phyloP scores from a whole-genome alignment of 2,113 vertebrate genomes.

The Conger conger region DNA sequence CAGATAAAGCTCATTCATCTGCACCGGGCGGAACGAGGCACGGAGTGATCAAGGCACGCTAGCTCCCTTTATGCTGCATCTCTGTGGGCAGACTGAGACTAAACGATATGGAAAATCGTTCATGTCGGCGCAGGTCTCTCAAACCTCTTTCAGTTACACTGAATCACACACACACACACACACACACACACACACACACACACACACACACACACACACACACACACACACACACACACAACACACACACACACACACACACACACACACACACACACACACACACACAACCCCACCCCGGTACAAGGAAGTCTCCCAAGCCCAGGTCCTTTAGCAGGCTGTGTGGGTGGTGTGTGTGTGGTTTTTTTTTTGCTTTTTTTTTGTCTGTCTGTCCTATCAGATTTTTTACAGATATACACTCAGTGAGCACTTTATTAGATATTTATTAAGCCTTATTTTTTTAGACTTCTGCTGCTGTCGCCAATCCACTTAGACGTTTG shows the following conservation, averaged over 20 bases:
- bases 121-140: conserved; percentile 49
- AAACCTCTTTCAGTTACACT: conserved; percentile 11
- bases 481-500: no score
- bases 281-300: not conserved
- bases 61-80: conserved; percentile 44
- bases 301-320: not conserved
- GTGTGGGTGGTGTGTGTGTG: not conserved
- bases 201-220: not conserved
- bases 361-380: not conserved
- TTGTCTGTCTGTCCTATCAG: not conserved
- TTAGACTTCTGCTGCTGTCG: no score
- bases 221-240: not conserved
- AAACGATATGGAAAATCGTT: conserved; percentile 48
- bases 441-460: no score
- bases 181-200: not conserved
- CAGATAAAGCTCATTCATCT: conserved; percentile 55
- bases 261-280: not conserved
- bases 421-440: no score
- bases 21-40: conserved; percentile 56
- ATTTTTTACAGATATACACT: no score
- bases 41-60: conserved; percentile 54
- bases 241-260: not conserved
- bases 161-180: not conserved
- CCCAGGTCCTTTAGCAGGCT: not conserved
- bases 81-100: conserved; percentile 43